Base-by-base conservation (phyloP, 1,140 invertebrate species). In the Drosophila azteca region DNA sequence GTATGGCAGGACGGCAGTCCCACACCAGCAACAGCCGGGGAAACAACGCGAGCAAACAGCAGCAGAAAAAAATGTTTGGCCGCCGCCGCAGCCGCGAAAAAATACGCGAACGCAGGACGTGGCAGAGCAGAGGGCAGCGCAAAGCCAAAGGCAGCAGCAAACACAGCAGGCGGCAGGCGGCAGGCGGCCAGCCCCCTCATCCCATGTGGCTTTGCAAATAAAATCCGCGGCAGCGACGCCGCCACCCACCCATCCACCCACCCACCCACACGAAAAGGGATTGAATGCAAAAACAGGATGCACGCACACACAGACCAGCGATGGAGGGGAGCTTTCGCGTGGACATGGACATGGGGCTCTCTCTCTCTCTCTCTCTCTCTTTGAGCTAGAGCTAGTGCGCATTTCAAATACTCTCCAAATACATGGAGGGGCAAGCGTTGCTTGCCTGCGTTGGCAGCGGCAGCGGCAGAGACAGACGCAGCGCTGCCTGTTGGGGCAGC, bases 301-400 rank as follows among this genome's bases (percentile, higher is more conserved):
- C 48, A 43, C 15, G 26, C 44, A 59, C 59, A 55, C 57, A 52
- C 35, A 62, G 13, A 13, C 15, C 9, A 24, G 15, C 24, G 52
- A 22, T 41, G 55, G 59, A 77, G 77, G 78, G 78, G 77, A 71
- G 65, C 78, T 48, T 13, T 17, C 31, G 29, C 29, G 0, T 20
- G 17, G 17, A 20, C 1, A 20, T 20, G 17, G 17, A 20, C 17
- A 20, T 20, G 17, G 17, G 17, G 17, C 17, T 39, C 35, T 11
- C 71, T 64, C 46, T 77, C 58, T 77, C 68, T 9, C 8, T 2
- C 31, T 9, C 9, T 35, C 31, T 9, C 68, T 61, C 43, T 77
- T 77, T 89, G 84, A 88, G 83, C 83, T 87, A 88, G 74, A 79
- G 83, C 83, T 90, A 90, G 87, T 90, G 87, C 87, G 87, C 87